Evolutionary conservation across 2,113 vertebrate species (phyloP).

Genomic region (Oncorhynchus kisutch): DNA sequence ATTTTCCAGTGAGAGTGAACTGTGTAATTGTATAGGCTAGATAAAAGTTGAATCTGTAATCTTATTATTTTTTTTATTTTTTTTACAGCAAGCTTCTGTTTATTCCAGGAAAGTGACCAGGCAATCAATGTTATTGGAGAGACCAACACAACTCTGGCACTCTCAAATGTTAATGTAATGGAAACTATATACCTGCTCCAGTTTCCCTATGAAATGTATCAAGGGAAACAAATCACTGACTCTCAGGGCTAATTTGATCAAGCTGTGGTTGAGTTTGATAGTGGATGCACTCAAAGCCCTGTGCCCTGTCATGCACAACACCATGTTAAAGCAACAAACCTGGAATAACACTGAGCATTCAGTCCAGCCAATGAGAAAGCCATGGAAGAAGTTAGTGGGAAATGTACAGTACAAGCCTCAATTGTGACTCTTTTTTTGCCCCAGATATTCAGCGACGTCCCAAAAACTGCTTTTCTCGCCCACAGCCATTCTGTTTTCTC

Average conservation of each 20-base stretch:
- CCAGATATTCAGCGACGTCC: constrained; percentile 23
- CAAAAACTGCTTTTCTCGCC: background rate
- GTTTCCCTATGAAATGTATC: constrained; percentile 57
- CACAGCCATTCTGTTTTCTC: background rate
- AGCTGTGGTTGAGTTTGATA: constrained; percentile 51
- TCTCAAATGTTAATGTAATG: constrained; percentile 55
- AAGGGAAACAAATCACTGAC: constrained; percentile 51
- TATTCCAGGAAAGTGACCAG: constrained; percentile 45
- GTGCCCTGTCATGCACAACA: constrained; percentile 55
- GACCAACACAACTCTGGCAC: constrained; percentile 41
- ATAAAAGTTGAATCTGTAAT: background rate
- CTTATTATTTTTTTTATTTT: background rate
- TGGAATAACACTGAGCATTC: constrained; percentile 56
- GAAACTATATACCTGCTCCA: constrained; percentile 51
- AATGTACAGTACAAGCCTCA: constrained; percentile 55
- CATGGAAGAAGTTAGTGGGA: constrained; percentile 72
- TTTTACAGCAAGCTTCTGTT: constrained; percentile 9
- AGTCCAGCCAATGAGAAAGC: constrained; percentile 58
- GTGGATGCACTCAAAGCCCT: constrained; percentile 49
- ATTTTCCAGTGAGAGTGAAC: background rate
- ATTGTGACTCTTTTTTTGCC: constrained; percentile 36
- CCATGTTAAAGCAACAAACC: constrained; percentile 59
- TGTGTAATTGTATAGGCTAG: background rate
- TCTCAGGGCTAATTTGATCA: constrained; percentile 55
- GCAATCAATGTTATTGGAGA: constrained; percentile 50